Conservation (phyloP, 1,140 invertebrate genomes). For the Drosophila varians region DNA sequence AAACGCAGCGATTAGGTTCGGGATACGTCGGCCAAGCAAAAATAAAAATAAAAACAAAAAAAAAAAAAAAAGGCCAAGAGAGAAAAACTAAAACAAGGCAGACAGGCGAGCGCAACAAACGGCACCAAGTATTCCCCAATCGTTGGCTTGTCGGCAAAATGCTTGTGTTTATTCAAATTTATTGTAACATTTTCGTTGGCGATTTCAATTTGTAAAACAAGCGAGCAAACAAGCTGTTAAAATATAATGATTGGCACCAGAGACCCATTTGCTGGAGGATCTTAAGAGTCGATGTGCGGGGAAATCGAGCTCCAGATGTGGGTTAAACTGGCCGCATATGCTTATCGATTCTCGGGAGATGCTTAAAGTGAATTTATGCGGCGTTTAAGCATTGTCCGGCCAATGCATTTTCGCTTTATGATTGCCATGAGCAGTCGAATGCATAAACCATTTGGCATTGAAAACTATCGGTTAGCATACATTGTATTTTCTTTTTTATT, state of each 20-base stretch:
- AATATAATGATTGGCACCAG: slow-evolving; percentile 79
- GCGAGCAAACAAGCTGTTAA: slow-evolving; percentile 81
- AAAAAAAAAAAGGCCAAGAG: too few species aligned
- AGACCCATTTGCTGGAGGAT: slow-evolving; percentile 9
- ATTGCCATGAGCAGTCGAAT: slow-evolving; percentile 69
- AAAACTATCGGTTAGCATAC: slow-evolving; percentile 67
- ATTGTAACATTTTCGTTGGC: slow-evolving; percentile 77
- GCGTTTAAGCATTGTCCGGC: slow-evolving; percentile 67
- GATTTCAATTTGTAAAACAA: slow-evolving; percentile 83
- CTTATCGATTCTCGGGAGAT: slow-evolving; percentile 55
- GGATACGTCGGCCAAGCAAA: slow-evolving; percentile 52
- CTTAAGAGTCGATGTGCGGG: background rate
- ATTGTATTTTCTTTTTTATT: slow-evolving; percentile 49
- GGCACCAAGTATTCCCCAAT: slow-evolving; percentile 44
- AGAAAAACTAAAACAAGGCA: slow-evolving; percentile 24
- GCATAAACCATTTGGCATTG: slow-evolving; percentile 80
- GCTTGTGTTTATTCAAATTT: slow-evolving; percentile 81
- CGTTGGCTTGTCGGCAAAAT: slow-evolving; percentile 54
- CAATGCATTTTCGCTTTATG: slow-evolving; percentile 67
- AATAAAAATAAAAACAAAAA: slow-evolving; percentile 1
- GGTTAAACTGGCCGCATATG: slow-evolving; percentile 77
- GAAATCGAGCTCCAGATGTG: slow-evolving; percentile 24
- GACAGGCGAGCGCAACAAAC: slow-evolving; percentile 25
- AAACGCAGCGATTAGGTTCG: slow-evolving; percentile 82
- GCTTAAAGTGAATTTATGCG: slow-evolving; percentile 68